phyloP scores from a whole-genome alignment of 2,797 vertebrate genomes.

The Hippopotamyrus pictus region DNA sequence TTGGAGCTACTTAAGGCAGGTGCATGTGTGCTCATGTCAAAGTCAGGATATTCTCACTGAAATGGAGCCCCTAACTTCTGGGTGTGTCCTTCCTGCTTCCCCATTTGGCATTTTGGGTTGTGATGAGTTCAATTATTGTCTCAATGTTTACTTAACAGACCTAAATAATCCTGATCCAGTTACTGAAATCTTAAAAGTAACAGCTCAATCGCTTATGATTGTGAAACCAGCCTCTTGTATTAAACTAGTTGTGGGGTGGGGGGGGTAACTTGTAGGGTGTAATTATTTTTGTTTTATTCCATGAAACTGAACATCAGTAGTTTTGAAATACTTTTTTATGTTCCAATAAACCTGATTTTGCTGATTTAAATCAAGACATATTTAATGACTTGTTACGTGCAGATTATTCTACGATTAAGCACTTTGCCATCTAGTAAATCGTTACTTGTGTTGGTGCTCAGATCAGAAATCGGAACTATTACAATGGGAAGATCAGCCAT shows the following conservation, averaged over 20 bases:
- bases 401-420: neutral
- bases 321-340: conserved; percentile 1
- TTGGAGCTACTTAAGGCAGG: neutral
- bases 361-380: neutral
- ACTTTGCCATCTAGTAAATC: neutral
- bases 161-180: neutral
- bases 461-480: neutral
- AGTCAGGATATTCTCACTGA: neutral
- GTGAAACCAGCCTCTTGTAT: neutral
- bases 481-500: neutral
- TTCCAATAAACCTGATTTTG: conserved; percentile 15
- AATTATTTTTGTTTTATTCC: conserved; percentile 10
- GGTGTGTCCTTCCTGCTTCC: neutral
- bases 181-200: neutral
- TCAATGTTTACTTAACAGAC: neutral
- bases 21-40: neutral
- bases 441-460: neutral
- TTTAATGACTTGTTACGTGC: neutral
- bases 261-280: neutral
- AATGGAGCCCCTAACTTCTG: neutral
- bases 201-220: neutral
- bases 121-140: neutral
- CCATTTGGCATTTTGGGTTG: neutral
- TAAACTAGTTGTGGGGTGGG: neutral
- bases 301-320: neutral